Evolutionary conservation across 2,888 invertebrate species (phyloP), one percentile per base, ranked within the genome.

Genomic region (Calameuta pallipes): DNA sequence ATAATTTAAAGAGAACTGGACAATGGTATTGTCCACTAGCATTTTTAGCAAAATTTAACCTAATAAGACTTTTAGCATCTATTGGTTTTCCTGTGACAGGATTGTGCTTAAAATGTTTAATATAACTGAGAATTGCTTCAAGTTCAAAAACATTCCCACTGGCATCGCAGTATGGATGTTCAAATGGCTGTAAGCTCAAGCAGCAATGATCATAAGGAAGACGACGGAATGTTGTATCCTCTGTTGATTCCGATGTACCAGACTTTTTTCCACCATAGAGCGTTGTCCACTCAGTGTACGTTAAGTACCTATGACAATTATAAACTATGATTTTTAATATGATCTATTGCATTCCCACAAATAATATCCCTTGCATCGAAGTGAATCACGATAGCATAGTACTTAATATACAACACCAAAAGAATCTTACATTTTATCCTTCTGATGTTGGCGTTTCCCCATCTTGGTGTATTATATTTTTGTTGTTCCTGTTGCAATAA

Each of bases 111-210:
- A 95, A 98, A 89, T 96, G 97, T 89, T 98, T 98, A 0, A 98
- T 89, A 89, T 97, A 99, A 36, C 96, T 96, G 15, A 98, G 91
- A 78, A 99, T 94, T 12, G 97, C 95, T 92, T 97, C 95, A 37
- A 99, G 92, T 90, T 99, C 99, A 91, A 97, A 99, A 70, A 99
- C 94, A 90, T 98, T 97, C 13, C 99, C 99, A 83, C 97, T 95
- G 23, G 92, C 91, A 86, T 98, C 98, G 89, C 98, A 97, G 85
- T 97, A 97, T 0, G 99, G 99, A 89, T 96, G 95, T 82, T 97
- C 96, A 90, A 97, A 99, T 0, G 98, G 98, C 88, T 97, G 96
- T 82, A 99, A 93, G 31, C 97, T 97, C 41, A 99, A 92, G 85
- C 97, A 96, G 90, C 98, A 99, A 89, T 98, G 97, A 90, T 97